Evolutionary conservation across 92 coral and sea anemone species (phyloP).

Genomic region (Porites lobata): DNA sequence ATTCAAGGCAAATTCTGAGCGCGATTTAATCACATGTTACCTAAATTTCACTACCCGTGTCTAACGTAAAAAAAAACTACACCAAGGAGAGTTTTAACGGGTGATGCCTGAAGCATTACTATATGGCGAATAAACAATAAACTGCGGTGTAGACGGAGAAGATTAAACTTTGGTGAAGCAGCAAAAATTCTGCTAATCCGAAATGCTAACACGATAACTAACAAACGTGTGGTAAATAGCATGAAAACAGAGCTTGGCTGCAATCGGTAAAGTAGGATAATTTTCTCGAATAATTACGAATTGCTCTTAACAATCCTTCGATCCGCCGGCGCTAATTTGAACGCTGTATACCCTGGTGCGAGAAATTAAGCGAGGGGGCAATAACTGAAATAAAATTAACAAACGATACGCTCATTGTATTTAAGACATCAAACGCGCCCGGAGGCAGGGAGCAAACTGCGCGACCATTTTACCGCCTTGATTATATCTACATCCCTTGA

Average conservation of each 20-base stretch:
- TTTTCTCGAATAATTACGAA: background rate
- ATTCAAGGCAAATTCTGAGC: too few species aligned
- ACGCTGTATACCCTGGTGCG: conserved; percentile 1
- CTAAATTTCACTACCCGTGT: too few species aligned
- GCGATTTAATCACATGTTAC: too few species aligned
- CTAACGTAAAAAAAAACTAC: background rate
- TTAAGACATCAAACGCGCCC: background rate
- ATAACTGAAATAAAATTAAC: background rate
- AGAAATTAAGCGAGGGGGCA: background rate
- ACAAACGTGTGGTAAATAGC: background rate
- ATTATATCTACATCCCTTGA: background rate
- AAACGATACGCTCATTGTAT: background rate
- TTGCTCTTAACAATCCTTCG: conserved; percentile 3
- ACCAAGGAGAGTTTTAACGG: background rate
- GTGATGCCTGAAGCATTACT: background rate
- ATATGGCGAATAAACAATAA: background rate
- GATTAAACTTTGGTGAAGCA: conserved; percentile 13
- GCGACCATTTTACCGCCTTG: background rate
- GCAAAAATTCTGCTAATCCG: conserved; percentile 10
- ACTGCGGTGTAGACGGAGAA: background rate
- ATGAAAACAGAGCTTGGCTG: background rate
- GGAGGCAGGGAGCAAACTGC: background rate
- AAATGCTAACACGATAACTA: conserved; percentile 18
- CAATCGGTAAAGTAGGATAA: background rate
- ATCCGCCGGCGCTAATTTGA: background rate